Percentiles rank a stretch among this genome's conserved stretches.
Conservation (phyloP, 2,113 vertebrate species). For the Bombycilla garrulus region DNA sequence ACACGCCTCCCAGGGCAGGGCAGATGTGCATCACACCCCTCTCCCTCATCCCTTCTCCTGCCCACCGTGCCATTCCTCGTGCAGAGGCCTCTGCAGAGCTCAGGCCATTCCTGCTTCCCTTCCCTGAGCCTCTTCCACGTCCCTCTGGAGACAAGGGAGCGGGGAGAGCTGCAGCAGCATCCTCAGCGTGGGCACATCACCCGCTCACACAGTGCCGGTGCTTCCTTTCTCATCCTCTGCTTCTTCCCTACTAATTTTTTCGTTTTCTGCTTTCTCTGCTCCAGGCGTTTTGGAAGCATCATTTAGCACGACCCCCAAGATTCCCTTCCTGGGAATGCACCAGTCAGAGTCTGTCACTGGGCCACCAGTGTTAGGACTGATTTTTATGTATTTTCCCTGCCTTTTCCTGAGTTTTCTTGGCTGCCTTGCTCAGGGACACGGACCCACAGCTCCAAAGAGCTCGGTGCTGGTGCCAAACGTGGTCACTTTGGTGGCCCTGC, state of each 20-base stretch:
- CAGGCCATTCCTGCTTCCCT: neutral
- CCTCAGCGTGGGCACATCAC: neutral
- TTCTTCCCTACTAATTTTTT: neutral
- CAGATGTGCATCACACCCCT: neutral
- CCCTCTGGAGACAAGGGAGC: neutral
- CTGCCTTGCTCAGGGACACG: neutral
- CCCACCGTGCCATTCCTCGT: neutral
- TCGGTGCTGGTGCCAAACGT: accelerated
- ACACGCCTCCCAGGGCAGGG: neutral
- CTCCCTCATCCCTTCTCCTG: neutral
- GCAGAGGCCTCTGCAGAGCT: neutral
- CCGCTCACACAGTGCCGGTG: accelerated
- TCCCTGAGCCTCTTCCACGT: neutral
- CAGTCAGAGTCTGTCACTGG: neutral
- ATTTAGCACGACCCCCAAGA: neutral
- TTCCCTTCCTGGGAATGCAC: neutral
- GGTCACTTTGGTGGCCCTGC: neutral
- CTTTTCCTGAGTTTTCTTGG: neutral
- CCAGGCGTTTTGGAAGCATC: neutral
- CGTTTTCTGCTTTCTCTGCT: neutral
- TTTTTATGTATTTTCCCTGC: neutral
- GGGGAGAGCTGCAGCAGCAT: neutral
- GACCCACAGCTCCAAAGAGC: neutral
- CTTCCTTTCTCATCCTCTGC: neutral
- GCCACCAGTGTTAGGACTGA: neutral